These are phyloP conservation scores for Pogona vitticeps DNA, from an alignment of 2,113 vertebrate species.

Conservation along the genomic window DNA sequence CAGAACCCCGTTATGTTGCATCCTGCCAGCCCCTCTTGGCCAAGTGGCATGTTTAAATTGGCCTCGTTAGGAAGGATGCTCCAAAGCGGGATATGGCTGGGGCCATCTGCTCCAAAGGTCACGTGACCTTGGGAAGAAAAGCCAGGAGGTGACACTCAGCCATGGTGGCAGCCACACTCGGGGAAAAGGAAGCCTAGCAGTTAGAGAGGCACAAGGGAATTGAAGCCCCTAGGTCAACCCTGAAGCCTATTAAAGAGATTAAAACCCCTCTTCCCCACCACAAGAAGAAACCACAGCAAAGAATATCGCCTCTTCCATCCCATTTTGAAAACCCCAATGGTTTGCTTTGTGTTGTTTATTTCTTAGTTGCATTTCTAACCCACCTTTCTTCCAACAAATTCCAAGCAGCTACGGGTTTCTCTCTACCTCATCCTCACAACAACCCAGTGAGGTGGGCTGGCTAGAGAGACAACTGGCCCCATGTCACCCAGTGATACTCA, in stretches of 20 bases:
- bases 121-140: conserved; percentile 18
- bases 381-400: too few relatives aligned
- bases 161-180: too few relatives aligned
- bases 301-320: neutral
- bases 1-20: conserved; percentile 49
- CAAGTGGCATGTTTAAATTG: conserved; percentile 65
- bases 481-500: too few relatives aligned
- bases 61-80: conserved; percentile 56
- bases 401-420: too few relatives aligned
- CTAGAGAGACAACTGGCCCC: too few relatives aligned
- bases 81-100: conserved; percentile 61
- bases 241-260: neutral
- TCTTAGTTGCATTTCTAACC: too few relatives aligned
- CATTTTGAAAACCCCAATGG: neutral
- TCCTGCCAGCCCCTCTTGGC: conserved; percentile 63
- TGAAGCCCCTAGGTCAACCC: neutral
- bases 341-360: too few relatives aligned
- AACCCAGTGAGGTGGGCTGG: too few relatives aligned
- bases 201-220: too few relatives aligned
- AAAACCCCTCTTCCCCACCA: too few relatives aligned
- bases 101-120: conserved; percentile 58
- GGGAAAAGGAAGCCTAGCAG: neutral
- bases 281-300: neutral
- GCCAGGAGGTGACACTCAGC: neutral
- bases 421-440: too few relatives aligned